Evolutionary conservation across 2,113 vertebrate species (phyloP).

Genomic region (Vidua chalybeata): DNA sequence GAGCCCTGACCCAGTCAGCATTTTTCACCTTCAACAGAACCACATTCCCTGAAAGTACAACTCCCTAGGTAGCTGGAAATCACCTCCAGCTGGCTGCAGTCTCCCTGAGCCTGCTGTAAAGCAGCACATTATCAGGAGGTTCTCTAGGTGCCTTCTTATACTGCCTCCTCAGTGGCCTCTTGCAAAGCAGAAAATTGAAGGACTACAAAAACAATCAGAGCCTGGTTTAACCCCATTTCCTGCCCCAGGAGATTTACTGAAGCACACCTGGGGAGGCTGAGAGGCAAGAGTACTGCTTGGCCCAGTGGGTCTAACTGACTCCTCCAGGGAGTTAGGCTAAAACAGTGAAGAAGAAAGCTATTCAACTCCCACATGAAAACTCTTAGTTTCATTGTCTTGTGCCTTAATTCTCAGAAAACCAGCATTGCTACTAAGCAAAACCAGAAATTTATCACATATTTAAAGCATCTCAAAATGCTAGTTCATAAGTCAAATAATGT

Average conservation of each 20-base stretch:
- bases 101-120: background rate
- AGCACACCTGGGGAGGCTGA: background rate
- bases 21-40: background rate
- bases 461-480: background rate
- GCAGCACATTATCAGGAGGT: background rate
- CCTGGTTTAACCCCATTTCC: background rate
- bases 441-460: background rate
- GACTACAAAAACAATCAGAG: background rate
- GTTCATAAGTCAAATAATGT: background rate
- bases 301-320: background rate
- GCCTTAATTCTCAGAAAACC: background rate
- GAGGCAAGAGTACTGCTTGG: background rate
- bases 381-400: background rate
- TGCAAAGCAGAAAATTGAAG: background rate
- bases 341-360: background rate
- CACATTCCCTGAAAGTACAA: background rate
- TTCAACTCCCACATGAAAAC: background rate
- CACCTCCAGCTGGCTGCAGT: background rate
- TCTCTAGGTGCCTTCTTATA: fast-evolving
- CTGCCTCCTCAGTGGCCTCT: background rate
- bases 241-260: background rate
- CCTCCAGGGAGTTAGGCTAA: background rate
- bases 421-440: background rate
- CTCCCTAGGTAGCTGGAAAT: background rate
- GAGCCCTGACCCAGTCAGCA: background rate